These are phyloP conservation scores for Spongia lamella DNA, from an alignment of 37 sponge, comb jelly and placozoan species.

Conservation along the genomic window DNA sequence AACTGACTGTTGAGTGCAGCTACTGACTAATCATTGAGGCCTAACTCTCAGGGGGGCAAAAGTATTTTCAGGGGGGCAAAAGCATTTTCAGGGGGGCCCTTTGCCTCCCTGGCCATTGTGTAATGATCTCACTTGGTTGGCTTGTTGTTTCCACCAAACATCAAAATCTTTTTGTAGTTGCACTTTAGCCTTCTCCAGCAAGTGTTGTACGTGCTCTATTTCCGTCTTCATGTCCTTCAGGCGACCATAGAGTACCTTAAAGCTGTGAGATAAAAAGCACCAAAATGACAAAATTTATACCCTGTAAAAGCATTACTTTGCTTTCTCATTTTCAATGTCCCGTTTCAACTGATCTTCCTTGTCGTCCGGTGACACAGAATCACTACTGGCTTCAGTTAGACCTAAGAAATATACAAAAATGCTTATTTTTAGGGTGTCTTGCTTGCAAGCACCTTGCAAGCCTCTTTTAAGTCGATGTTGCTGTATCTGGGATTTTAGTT, in stretches of 20 bases:
- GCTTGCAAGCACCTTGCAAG: slow-evolving; percentile 56
- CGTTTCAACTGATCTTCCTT: not conserved
- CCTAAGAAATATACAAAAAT: not conserved
- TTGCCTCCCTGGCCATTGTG: too few relatives aligned
- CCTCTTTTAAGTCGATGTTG: slow-evolving; percentile 57
- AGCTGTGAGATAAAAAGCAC: slow-evolving; percentile 35
- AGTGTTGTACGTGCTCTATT: slow-evolving; percentile 94
- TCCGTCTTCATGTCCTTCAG: slow-evolving; percentile 90
- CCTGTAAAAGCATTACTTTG: not conserved
- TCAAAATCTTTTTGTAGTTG: slow-evolving; percentile 93
- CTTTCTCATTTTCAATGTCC: slow-evolving; percentile 7
- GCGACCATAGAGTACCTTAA: slow-evolving; percentile 64
- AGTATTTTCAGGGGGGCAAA: too few relatives aligned
- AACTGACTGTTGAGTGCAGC: too few relatives aligned
- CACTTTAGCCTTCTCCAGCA: slow-evolving; percentile 85
- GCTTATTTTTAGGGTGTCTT: too few relatives aligned
- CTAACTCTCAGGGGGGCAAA: too few relatives aligned
- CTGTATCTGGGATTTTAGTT: slow-evolving; percentile 77
- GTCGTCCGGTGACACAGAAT: not conserved
- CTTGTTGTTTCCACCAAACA: slow-evolving; percentile 76
- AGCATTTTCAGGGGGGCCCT: too few relatives aligned
- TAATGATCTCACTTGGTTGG: not conserved
- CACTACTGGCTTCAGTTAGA: not conserved
- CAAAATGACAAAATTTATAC: not conserved
- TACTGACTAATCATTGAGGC: too few relatives aligned